phyloP scores from a whole-genome alignment of 2,797 vertebrate genomes.

The Malurus splendens region DNA sequence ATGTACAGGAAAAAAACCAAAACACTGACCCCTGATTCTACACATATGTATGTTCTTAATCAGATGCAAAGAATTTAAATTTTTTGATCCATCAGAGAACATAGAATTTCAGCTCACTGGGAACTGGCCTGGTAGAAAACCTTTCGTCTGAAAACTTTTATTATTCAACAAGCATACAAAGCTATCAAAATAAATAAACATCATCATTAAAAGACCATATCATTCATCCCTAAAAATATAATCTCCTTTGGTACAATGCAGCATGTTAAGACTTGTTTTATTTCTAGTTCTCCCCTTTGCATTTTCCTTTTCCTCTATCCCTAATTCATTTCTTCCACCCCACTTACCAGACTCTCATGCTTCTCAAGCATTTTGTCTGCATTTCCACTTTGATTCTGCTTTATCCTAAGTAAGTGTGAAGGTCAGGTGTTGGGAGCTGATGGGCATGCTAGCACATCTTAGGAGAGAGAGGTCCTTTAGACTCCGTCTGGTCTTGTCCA shows the following conservation, averaged over 20 bases:
- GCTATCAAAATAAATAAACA: background rate
- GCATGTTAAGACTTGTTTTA: background rate
- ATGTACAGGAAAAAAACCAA: background rate
- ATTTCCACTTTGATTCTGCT: background rate
- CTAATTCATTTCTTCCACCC: background rate
- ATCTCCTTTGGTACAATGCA: background rate
- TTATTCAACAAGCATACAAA: background rate
- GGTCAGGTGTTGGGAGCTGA: background rate
- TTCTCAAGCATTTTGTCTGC: background rate
- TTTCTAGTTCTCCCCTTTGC: background rate
- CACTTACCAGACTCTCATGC: background rate
- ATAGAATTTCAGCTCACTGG: background rate
- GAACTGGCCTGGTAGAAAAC: background rate
- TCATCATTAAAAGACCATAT: background rate
- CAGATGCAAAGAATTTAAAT: background rate
- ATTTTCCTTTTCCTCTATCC: background rate
- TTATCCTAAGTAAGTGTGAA: background rate
- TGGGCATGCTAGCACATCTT: background rate
- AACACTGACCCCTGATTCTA: fast-evolving
- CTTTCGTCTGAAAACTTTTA: background rate
- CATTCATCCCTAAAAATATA: background rate
- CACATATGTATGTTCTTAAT: background rate
- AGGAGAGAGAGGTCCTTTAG: background rate
- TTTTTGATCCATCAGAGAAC: background rate
- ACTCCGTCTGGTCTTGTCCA: fast-evolving